Conservation (phyloP, 2,113 vertebrate species). For the Perognathus longimembris region DNA sequence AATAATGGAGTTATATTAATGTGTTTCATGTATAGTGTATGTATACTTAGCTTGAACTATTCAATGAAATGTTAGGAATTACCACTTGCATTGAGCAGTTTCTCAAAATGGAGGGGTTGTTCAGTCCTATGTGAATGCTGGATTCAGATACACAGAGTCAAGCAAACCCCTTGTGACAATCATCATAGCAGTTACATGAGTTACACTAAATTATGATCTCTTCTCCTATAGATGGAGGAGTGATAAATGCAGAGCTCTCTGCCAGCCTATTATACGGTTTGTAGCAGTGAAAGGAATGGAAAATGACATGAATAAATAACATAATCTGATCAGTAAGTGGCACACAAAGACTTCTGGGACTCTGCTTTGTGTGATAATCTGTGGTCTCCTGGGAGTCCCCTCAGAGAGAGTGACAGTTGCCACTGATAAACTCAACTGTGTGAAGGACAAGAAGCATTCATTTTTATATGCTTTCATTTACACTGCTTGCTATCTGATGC, state of each 20-base stretch:
- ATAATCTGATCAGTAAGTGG: conserved; percentile 62
- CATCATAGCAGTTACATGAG: conserved; percentile 22
- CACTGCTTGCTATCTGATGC: not conserved
- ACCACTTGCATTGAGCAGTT: not conserved
- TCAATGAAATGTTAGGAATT: not conserved
- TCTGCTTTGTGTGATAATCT: conserved; percentile 46
- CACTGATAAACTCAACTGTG: not conserved
- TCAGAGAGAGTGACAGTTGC: conserved; percentile 10
- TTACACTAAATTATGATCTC: conserved; percentile 57
- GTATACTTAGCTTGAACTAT: not conserved
- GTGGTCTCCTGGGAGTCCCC: conserved; percentile 21
- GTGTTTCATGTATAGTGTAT: not conserved
- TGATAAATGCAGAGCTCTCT: conserved; percentile 68
- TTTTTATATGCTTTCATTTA: not conserved
- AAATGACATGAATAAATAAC: conserved; percentile 72
- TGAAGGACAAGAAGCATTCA: conserved; percentile 44
- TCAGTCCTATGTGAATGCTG: not conserved
- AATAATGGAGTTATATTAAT: not conserved
- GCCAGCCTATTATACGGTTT: conserved; percentile 33
- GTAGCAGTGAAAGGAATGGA: conserved; percentile 56
- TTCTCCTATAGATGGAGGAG: conserved; percentile 49
- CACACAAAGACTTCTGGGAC: conserved; percentile 39
- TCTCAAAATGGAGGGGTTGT: not conserved
- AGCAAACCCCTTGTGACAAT: conserved; percentile 36
- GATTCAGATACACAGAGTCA: conserved; percentile 61